Evolutionary conservation across 2,113 vertebrate species (phyloP).

Genomic region (Rhombomys opimus): DNA sequence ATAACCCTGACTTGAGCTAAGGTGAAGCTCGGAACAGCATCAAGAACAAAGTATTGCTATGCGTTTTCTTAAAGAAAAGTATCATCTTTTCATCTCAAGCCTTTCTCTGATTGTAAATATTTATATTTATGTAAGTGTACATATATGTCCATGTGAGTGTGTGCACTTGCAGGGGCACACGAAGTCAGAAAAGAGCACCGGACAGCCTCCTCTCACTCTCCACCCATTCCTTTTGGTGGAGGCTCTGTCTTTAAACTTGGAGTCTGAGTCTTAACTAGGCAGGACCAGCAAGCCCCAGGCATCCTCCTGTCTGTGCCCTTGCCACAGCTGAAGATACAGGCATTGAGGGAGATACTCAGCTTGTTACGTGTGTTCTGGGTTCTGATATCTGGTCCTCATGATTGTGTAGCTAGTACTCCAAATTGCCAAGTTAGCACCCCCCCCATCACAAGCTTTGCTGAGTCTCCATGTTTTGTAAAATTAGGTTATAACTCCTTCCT

Average conservation of each 20-base stretch:
- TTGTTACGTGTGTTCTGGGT: too few species aligned
- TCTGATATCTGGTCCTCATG: not conserved
- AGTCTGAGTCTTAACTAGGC: not conserved
- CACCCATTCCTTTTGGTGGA: not conserved
- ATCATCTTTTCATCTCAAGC: not conserved
- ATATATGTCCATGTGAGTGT: not conserved
- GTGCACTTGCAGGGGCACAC: too few species aligned
- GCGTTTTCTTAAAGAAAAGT: not conserved
- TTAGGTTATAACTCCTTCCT: not conserved
- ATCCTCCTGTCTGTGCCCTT: not conserved
- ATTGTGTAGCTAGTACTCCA: not conserved
- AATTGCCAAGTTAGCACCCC: not conserved
- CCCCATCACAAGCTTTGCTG: too few species aligned
- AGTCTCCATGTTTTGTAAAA: not conserved
- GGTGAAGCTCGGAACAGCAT: not conserved
- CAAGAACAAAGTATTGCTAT: not conserved
- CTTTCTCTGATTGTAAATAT: not conserved
- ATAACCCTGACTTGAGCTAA: not conserved
- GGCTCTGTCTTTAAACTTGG: not conserved
- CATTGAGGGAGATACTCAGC: too few species aligned
- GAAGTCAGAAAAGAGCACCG: not conserved
- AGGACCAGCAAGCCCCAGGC: not conserved
- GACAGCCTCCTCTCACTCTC: too few species aligned
- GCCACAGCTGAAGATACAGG: not conserved
- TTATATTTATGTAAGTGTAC: not conserved